phyloP scores from a whole-genome alignment of 2,888 invertebrate genomes.

The Drosophila paranaensis region DNA sequence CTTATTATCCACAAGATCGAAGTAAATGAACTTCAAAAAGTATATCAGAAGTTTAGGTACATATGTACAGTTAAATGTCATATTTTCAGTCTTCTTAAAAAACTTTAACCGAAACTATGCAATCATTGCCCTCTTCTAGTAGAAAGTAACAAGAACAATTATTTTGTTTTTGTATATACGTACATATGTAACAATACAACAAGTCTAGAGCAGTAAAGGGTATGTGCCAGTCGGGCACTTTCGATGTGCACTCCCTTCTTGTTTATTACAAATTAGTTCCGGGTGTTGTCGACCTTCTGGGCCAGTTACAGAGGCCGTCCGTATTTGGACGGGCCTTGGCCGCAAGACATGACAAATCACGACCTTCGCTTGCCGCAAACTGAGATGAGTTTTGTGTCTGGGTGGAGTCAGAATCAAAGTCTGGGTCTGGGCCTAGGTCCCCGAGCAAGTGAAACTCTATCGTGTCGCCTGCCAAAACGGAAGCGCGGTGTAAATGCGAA shows the following conservation, averaged over 20 bases:
- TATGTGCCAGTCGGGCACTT: slow-evolving; percentile 28
- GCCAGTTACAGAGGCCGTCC: neutral
- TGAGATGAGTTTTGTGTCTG: neutral
- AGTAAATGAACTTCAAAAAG: too few relatives aligned
- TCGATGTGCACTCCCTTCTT: slow-evolving; percentile 5
- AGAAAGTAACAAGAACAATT: too few relatives aligned
- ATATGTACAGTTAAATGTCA: too few relatives aligned
- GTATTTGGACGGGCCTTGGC: slow-evolving; percentile 26
- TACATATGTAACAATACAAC: too few relatives aligned
- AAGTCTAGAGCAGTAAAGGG: too few relatives aligned
- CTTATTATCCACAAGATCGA: too few relatives aligned
- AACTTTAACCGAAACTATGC: too few relatives aligned
- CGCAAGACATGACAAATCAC: slow-evolving; percentile 22
- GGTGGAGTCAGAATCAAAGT: neutral
- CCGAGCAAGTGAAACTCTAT: neutral
- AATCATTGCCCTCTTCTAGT: too few relatives aligned
- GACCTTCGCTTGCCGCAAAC: slow-evolving; percentile 23
- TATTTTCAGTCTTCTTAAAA: too few relatives aligned
- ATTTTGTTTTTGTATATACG: too few relatives aligned
- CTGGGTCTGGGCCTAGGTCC: slow-evolving; percentile 2
- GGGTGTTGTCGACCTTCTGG: slow-evolving; percentile 27
- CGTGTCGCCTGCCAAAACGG: slow-evolving; percentile 62
- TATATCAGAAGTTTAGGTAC: too few relatives aligned
- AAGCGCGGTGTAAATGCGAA: slow-evolving; percentile 58
- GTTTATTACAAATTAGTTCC: slow-evolving; percentile 54